Conservation (phyloP, 2,888 invertebrate genomes). For the Limnephilus rhombicus region DNA sequence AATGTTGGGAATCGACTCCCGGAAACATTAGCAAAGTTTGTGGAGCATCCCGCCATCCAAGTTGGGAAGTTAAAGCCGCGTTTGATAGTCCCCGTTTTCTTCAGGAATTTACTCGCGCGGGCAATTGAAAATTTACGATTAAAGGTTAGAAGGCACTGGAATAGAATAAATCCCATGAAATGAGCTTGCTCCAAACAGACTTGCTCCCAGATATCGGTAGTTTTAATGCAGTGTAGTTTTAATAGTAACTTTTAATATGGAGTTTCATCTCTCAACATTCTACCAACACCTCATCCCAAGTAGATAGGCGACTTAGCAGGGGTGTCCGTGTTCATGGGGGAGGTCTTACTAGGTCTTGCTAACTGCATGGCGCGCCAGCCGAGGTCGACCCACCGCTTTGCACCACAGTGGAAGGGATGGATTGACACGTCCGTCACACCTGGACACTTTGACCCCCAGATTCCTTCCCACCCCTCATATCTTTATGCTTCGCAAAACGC, state of each 20-base stretch:
- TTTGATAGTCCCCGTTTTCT: slow-evolving; percentile 58
- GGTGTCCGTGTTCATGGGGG: too few relatives aligned
- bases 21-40: slow-evolving; percentile 35
- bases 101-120: slow-evolving; percentile 50
- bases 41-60: slow-evolving; percentile 16
- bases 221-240: neutral
- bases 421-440: too few relatives aligned
- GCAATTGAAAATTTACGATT: slow-evolving; percentile 62
- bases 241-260: neutral
- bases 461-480: too few relatives aligned
- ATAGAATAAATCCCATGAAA: slow-evolving; percentile 42
- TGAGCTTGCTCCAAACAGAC: slow-evolving; percentile 14
- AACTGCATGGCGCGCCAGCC: too few relatives aligned
- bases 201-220: neutral
- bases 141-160: slow-evolving; percentile 48
- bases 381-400: too few relatives aligned
- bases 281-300: too few relatives aligned
- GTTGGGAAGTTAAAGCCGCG: slow-evolving; percentile 55
- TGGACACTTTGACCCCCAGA: too few relatives aligned
- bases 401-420: too few relatives aligned
- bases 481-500: too few relatives aligned
- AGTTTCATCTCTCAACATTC: neutral
- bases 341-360: too few relatives aligned
- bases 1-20: neutral
- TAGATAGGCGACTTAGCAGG: too few relatives aligned